These are phyloP conservation scores for Drosophila falleni DNA, from an alignment of 2,888 invertebrate genomes.

Conservation along the genomic window DNA sequence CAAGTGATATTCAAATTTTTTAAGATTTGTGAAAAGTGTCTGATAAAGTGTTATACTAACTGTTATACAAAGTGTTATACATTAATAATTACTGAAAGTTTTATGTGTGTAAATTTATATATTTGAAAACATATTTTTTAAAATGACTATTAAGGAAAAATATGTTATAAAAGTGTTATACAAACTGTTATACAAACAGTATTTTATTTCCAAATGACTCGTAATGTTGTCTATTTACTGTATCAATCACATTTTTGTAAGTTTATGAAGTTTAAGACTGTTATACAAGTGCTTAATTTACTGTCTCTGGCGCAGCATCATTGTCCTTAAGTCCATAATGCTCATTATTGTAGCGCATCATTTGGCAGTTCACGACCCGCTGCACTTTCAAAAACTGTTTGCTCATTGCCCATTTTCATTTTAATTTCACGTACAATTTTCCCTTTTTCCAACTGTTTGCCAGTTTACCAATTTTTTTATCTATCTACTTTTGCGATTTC, in stretches of 20 bases:
- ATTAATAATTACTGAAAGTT: too few species aligned
- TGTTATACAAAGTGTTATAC: not conserved
- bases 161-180: not conserved
- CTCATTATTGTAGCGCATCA: conserved; percentile 16
- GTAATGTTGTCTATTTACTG: not conserved
- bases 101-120: too few species aligned
- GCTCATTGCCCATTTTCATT: conserved; percentile 75
- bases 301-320: not conserved
- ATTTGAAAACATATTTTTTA: too few species aligned
- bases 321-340: not conserved
- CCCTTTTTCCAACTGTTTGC: conserved; percentile 65
- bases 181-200: not conserved
- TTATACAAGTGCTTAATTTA: not conserved
- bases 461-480: conserved; percentile 49
- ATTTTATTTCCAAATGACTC: not conserved
- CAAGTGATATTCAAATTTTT: too few species aligned
- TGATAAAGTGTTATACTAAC: conserved; percentile 1
- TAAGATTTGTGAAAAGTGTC: not conserved
- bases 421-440: conserved; percentile 73
- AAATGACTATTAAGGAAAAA: too few species aligned
- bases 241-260: not conserved
- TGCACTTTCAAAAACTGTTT: conserved; percentile 65
- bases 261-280: not conserved
- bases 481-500: conserved; percentile 11
- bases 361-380: conserved; percentile 57